Evolutionary conservation across 2,113 vertebrate genomes (phyloP), one percentile per base, ranked within the genome.

Genomic region (Kryptolebias marmoratus): DNA sequence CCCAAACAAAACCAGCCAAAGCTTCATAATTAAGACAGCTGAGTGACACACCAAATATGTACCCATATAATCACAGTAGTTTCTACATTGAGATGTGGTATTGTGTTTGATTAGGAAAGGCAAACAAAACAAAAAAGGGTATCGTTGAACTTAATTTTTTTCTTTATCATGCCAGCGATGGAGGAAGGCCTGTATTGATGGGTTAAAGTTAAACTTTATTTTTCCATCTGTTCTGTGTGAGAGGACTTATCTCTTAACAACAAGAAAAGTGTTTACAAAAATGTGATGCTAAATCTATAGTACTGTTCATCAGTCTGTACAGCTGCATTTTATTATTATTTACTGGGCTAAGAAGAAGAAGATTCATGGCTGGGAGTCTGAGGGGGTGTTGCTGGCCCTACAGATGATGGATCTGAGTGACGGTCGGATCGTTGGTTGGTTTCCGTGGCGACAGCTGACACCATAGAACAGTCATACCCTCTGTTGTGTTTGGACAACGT

Each of bases 401-500:
- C 85, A 48, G 70, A 78, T 36, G 54, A 64, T 18, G 58, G 79
- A 58, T 54, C 64, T 44, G 64, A 80, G 61, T 32, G 65, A 48
- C 22, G 31, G 36, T 42, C 5, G 14, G 22, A 4, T 3, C 56
- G 30, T 27, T 47, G 64, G 2, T 11, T 47, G 16, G 66, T 56
- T 28, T 87, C 82, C 73, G 59, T 64, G 59, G 76, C 75, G 52
- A 39, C 71, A 7, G 68, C 68, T 1, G 84, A 68, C 70, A 64
- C 11, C 76, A 75, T 68, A 9, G 85, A 83, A 12, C 85, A 76
- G 65, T 89, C 82, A 0, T 80, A 83, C 1, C 71, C 83, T 78
- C 65, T 15, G 74, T 79, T 89, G 79, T 82, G 82, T 82, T 78
- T 79, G 39, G 82, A 88, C 18, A 68, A 11, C 3, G 63, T 71